These are phyloP conservation scores for Cryptus armator DNA, from an alignment of 2,888 invertebrate species.

Conservation along the genomic window DNA sequence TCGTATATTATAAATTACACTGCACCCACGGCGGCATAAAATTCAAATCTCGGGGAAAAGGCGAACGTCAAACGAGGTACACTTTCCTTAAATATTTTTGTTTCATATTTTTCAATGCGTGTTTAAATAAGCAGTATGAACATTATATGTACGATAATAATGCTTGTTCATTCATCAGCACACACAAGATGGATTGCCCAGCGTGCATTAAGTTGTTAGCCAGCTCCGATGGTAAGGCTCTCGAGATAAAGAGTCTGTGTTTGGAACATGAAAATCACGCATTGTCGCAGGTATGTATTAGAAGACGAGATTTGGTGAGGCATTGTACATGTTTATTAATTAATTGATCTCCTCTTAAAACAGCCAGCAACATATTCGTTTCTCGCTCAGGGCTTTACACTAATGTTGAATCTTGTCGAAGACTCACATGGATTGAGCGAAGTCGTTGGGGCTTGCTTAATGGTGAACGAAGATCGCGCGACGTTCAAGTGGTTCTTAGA, in stretches of 20 bases:
- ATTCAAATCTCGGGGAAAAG: too few species aligned
- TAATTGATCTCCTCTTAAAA: too few species aligned
- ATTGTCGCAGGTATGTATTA: not conserved
- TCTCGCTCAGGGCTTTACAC: slow-evolving; percentile 8
- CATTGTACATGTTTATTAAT: too few species aligned
- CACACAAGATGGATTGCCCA: slow-evolving; percentile 14
- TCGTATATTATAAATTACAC: too few species aligned
- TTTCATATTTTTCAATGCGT: too few species aligned
- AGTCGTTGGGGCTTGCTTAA: not conserved
- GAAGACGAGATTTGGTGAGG: too few species aligned
- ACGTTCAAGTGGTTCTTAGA: slow-evolving; percentile 14
- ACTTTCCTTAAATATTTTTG: not conserved
- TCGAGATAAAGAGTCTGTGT: not conserved
- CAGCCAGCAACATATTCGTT: slow-evolving; percentile 18
- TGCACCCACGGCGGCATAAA: too few species aligned
- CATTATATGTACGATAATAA: too few species aligned
- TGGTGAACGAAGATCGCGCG: slow-evolving; percentile 15
- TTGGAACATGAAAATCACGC: slow-evolving; percentile 7
- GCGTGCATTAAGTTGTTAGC: not conserved
- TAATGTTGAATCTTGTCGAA: slow-evolving; percentile 39
- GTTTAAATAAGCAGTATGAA: too few species aligned
- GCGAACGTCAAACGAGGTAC: too few species aligned
- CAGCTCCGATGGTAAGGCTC: not conserved
- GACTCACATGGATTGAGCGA: slow-evolving; percentile 22
- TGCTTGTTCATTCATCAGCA: not conserved